Evolutionary conservation across 2,888 invertebrate species (phyloP).

Genomic region (Limnephilus marmoratus): DNA sequence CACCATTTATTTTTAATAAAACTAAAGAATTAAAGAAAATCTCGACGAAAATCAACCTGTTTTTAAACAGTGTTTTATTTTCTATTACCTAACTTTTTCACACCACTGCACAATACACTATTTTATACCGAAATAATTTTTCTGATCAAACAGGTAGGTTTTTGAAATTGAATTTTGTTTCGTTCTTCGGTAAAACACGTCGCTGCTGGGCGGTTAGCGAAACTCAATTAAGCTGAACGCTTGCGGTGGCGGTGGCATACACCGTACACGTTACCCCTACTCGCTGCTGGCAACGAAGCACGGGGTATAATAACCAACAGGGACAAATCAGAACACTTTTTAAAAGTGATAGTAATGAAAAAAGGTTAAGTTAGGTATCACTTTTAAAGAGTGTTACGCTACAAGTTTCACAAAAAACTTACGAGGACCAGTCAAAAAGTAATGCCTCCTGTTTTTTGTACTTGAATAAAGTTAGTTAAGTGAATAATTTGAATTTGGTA

Average conservation of each 20-base stretch:
- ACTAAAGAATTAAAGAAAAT: background rate
- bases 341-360: too few species aligned
- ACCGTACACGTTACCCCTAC: background rate
- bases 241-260: background rate
- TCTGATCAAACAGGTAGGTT: background rate
- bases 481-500: too few species aligned
- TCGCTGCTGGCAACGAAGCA: background rate
- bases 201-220: slow-evolving; percentile 13
- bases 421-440: too few species aligned
- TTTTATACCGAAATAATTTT: background rate
- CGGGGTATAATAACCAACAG: background rate
- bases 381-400: too few species aligned
- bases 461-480: too few species aligned
- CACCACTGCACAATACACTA: background rate
- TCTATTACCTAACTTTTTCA: background rate
- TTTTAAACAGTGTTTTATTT: background rate
- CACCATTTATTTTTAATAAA: background rate
- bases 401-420: too few species aligned
- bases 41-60: background rate
- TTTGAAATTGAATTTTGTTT: background rate
- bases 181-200: background rate
- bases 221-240: slow-evolving; percentile 19
- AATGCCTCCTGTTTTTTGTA: too few species aligned
- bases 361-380: too few species aligned
- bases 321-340: too few species aligned